Percentiles rank a stretch among this genome's conserved stretches.
These are phyloP conservation scores for Halocynthia aurantium DNA, from an alignment of 23 tunicate genomes.

Conservation along the genomic window DNA sequence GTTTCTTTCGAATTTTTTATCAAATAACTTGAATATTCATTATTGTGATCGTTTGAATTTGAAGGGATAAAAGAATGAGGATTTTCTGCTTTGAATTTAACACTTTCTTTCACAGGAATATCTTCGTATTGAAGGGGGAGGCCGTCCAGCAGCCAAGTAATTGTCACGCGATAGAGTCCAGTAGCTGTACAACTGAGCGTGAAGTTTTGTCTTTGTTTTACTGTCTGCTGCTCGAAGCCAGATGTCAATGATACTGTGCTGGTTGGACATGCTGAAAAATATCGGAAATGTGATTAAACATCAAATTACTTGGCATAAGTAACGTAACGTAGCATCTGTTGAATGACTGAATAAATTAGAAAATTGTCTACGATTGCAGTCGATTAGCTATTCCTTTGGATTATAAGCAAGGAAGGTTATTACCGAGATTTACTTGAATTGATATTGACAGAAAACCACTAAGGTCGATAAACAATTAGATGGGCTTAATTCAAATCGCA, in stretches of 20 bases:
- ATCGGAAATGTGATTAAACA: neutral
- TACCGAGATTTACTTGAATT: no score
- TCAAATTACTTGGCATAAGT: no score
- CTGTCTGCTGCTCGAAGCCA: conserved; percentile 6
- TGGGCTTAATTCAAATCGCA: no score
- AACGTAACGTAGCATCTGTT: no score
- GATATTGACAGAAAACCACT: no score
- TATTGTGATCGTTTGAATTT: no score
- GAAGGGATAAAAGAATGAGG: neutral
- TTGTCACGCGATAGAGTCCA: conserved; percentile 20
- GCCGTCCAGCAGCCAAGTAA: conserved; percentile 34
- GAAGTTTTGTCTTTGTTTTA: conserved; percentile 3
- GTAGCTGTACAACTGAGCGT: conserved; percentile 13
- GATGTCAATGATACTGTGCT: conserved; percentile 1
- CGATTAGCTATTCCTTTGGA: no score
- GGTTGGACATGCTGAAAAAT: neutral
- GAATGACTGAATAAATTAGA: no score
- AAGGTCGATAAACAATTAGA: no score
- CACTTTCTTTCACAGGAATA: neutral
- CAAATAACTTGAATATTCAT: neutral
- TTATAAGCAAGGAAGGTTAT: no score
- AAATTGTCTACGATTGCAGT: no score
- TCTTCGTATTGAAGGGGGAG: conserved; percentile 6
- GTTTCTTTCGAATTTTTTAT: conserved; percentile 15
- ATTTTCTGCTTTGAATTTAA: neutral